Evolutionary conservation across 2,888 invertebrate genomes (phyloP).

Genomic region (Hydraecia micacea): DNA sequence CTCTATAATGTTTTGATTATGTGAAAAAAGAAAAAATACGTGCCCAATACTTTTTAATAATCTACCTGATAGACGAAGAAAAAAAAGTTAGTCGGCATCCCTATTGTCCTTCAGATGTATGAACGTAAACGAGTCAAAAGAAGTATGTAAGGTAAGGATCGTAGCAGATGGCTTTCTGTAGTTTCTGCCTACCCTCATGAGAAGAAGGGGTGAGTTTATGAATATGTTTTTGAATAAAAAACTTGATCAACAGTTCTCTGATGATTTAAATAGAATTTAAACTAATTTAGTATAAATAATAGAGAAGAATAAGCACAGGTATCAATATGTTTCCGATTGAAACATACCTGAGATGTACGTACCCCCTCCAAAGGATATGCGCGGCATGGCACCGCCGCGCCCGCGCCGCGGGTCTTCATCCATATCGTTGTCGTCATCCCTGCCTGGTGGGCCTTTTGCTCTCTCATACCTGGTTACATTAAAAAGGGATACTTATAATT

Average conservation of each 20-base stretch:
- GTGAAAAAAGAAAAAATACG: too few relatives aligned
- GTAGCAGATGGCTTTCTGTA: too few relatives aligned
- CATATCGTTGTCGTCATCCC: slow-evolving; percentile 95
- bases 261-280: slow-evolving; percentile 2
- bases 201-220: too few relatives aligned
- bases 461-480: slow-evolving; percentile 94
- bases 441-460: slow-evolving; percentile 95
- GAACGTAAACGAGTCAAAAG: too few relatives aligned
- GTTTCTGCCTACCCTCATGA: too few relatives aligned
- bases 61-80: too few relatives aligned
- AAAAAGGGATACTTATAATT: background rate
- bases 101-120: too few relatives aligned
- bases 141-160: too few relatives aligned
- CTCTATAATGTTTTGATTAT: too few relatives aligned
- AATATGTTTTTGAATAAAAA: background rate
- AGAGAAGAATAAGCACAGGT: slow-evolving; percentile 48
- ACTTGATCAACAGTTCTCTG: background rate
- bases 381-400: slow-evolving; percentile 88
- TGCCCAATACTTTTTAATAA: too few relatives aligned
- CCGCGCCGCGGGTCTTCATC: slow-evolving; percentile 94
- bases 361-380: slow-evolving; percentile 83
- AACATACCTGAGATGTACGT: slow-evolving; percentile 86
- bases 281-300: background rate
- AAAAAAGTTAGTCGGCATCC: too few relatives aligned
- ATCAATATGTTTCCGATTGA: slow-evolving; percentile 61